Evolutionary conservation across 2,113 vertebrate genomes (phyloP).

Genomic region (Vidua macroura): DNA sequence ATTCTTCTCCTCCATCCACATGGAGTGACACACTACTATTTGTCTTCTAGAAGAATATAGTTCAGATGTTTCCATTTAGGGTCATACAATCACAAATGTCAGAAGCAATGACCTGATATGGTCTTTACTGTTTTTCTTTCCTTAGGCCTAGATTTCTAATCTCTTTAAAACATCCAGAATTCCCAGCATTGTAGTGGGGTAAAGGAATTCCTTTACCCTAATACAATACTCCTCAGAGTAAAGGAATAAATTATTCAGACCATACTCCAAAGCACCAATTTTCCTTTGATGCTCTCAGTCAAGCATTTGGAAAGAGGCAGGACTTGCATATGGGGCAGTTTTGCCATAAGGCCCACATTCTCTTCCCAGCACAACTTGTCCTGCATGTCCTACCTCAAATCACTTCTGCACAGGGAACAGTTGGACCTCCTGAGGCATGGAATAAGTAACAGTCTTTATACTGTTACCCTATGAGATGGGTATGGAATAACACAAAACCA

Average conservation of each 20-base stretch:
- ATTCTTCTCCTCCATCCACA: background rate
- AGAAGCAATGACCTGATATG: background rate
- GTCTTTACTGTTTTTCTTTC: background rate
- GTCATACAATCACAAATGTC: background rate
- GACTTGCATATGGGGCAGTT: background rate
- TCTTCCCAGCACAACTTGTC: background rate
- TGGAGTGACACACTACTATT: background rate
- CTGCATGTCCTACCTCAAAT: background rate
- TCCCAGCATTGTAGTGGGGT: background rate
- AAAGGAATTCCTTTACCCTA: background rate
- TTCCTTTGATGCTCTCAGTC: background rate
- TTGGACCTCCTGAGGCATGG: background rate
- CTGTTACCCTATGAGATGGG: background rate
- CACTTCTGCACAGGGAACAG: background rate
- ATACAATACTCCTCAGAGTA: background rate
- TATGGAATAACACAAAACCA: background rate
- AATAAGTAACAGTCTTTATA: background rate
- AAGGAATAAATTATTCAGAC: background rate
- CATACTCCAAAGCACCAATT: background rate
- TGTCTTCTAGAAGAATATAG: slow-evolving; percentile 16
- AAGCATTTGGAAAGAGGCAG: background rate
- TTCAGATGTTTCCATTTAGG: background rate
- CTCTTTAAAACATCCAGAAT: background rate
- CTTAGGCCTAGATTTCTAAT: background rate
- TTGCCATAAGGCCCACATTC: background rate